Conservation (phyloP, 2,113 vertebrate species). For the Gallinago paraguaiae region DNA sequence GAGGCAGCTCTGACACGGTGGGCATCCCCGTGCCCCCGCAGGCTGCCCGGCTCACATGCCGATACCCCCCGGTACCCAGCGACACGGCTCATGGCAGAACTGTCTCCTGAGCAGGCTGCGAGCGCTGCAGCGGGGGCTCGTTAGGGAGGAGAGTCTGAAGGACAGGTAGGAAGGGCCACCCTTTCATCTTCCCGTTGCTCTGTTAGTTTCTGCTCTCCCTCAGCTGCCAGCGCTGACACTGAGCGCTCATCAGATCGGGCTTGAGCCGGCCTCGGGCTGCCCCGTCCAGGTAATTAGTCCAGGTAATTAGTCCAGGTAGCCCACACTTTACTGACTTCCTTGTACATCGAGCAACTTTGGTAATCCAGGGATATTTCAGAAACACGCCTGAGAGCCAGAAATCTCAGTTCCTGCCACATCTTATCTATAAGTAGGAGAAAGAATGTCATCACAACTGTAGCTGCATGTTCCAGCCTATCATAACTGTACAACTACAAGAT, state of each 20-base stretch:
- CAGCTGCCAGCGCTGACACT: not conserved
- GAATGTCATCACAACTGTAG: not conserved
- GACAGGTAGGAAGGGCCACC: not conserved
- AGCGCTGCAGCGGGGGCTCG: not conserved
- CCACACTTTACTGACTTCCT: not conserved
- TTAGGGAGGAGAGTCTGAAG: not conserved
- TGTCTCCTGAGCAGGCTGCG: not conserved
- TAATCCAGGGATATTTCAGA: not conserved
- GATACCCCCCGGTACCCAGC: accelerated
- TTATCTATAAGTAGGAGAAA: not conserved
- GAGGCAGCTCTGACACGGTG: accelerated
- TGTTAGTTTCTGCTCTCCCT: not conserved
- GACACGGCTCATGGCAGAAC: accelerated
- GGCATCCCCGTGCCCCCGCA: accelerated
- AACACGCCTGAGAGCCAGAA: not conserved
- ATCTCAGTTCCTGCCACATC: not conserved
- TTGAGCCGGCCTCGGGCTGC: not conserved
- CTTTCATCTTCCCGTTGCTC: not conserved
- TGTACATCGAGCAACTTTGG: not conserved
- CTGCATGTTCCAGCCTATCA: not conserved
- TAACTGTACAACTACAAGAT: not conserved
- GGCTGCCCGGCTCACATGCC: not conserved
- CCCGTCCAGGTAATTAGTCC: not conserved
- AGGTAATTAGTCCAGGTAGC: conserved; percentile 5
- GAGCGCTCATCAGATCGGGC: not conserved